Percentiles rank a stretch among this genome's conserved stretches.
Conservation (phyloP, 2,888 invertebrate species). For the Drosophila demipolita region DNA sequence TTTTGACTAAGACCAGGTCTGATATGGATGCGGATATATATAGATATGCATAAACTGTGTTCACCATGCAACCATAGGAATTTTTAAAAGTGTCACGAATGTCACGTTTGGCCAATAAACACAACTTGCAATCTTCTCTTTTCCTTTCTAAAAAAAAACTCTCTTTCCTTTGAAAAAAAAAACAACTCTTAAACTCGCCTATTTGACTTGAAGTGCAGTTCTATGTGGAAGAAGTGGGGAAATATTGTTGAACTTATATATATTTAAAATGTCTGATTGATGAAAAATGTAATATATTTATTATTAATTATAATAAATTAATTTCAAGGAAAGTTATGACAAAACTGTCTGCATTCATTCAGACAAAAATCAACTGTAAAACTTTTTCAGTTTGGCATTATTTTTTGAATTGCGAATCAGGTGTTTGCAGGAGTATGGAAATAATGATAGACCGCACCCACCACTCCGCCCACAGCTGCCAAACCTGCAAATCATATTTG, state of each 20-base stretch:
- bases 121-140: neutral
- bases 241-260: neutral
- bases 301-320: neutral
- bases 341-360: neutral
- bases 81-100: slow-evolving; percentile 37
- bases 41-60: neutral
- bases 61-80: neutral
- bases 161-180: neutral
- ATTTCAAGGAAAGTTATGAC: neutral
- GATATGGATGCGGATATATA: neutral
- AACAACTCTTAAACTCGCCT: too few relatives aligned
- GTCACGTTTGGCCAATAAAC: slow-evolving; percentile 45
- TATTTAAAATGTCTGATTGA: neutral
- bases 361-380: neutral
- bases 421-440: neutral
- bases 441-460: neutral
- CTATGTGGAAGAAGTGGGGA: too few relatives aligned
- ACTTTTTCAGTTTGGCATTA: neutral
- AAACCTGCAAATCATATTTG: slow-evolving; percentile 20
- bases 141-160: neutral
- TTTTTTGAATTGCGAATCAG: neutral
- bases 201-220: neutral
- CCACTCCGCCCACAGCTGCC: neutral
- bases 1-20: neutral
- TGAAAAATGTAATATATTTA: neutral